A percentile compares a stretch with the other conserved stretches of the same genome.
Conservation (phyloP, 2,797 vertebrate genomes). For the Miichthys miiuy region DNA sequence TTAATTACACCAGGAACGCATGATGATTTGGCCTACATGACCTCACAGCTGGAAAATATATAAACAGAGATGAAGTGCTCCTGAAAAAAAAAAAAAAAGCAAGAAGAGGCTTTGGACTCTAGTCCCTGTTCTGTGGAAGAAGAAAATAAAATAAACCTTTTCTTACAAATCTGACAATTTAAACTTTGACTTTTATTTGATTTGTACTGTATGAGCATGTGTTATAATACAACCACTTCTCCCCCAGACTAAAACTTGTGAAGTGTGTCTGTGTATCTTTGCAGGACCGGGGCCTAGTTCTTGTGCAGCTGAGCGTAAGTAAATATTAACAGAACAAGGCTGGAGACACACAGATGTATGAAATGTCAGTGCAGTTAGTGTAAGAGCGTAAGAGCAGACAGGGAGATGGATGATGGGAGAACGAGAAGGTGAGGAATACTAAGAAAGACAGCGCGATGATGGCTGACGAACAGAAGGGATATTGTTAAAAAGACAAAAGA, state of each 20-base stretch:
- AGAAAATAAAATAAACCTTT: not conserved
- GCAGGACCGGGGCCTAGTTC: slow-evolving; percentile 12
- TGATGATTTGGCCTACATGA: slow-evolving; percentile 55
- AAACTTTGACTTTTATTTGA: not conserved
- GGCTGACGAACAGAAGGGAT: slow-evolving; percentile 21
- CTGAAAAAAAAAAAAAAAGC: slow-evolving; percentile 21
- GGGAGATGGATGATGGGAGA: not conserved
- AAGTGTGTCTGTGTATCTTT: slow-evolving; percentile 33
- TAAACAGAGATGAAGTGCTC: slow-evolving; percentile 48
- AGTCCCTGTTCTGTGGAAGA: slow-evolving; percentile 2
- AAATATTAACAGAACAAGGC: slow-evolving; percentile 54
- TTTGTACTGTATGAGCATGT: not conserved
- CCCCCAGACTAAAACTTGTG: slow-evolving; percentile 9
- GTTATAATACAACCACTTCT: not conserved
- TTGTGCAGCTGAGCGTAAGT: slow-evolving; percentile 36
- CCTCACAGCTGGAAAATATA: slow-evolving; percentile 67
- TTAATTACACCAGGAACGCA: slow-evolving; percentile 66
- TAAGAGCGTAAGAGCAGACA: slow-evolving; percentile 33
- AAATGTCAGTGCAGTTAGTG: slow-evolving; percentile 46
- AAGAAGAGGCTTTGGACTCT: slow-evolving; percentile 18
- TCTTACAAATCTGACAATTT: not conserved
- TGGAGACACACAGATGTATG: slow-evolving; percentile 37
- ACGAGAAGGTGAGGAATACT: slow-evolving; percentile 27
- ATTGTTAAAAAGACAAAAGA: slow-evolving; percentile 45
- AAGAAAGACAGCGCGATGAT: slow-evolving; percentile 35